Conservation (phyloP, 2,888 invertebrate genomes). For the Morinoia aosen region DNA sequence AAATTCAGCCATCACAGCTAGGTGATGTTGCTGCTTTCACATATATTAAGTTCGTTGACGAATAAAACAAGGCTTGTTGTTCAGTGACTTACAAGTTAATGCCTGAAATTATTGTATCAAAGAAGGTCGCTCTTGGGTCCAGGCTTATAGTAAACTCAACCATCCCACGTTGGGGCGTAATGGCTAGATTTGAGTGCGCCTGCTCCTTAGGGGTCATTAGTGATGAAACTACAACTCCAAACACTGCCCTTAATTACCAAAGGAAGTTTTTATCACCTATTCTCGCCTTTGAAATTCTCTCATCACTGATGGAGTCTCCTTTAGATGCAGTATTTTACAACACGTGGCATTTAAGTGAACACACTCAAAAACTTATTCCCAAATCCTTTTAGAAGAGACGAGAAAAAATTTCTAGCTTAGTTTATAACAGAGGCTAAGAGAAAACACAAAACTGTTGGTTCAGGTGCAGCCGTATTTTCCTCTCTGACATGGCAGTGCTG, state of each 20-base stretch:
- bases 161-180: not conserved
- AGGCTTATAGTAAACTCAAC: not conserved
- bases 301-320: constrained; percentile 33
- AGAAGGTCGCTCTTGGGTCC: not conserved
- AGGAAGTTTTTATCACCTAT: constrained; percentile 35
- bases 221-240: constrained; percentile 38
- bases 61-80: not conserved
- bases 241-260: constrained; percentile 27
- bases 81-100: not conserved
- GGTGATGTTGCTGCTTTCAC: not conserved
- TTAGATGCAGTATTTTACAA: constrained; percentile 32
- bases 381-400: not conserved
- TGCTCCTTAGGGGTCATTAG: constrained; percentile 18
- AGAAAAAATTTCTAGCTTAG: not conserved
- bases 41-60: not conserved
- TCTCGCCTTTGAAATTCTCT: constrained; percentile 46
- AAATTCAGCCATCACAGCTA: not conserved
- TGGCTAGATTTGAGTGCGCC: not conserved
- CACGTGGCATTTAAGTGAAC: constrained; percentile 38
- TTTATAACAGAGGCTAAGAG: not conserved
- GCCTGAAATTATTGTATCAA: not conserved
- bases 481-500: not conserved
- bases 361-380: not conserved
- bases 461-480: not conserved
- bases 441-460: constrained; percentile 3